Percentiles rank a stretch among this genome's conserved stretches.
Evolutionary conservation across 1,140 invertebrate genomes (phyloP).

Genomic region (Paramacrobiotus metropolitanus): DNA sequence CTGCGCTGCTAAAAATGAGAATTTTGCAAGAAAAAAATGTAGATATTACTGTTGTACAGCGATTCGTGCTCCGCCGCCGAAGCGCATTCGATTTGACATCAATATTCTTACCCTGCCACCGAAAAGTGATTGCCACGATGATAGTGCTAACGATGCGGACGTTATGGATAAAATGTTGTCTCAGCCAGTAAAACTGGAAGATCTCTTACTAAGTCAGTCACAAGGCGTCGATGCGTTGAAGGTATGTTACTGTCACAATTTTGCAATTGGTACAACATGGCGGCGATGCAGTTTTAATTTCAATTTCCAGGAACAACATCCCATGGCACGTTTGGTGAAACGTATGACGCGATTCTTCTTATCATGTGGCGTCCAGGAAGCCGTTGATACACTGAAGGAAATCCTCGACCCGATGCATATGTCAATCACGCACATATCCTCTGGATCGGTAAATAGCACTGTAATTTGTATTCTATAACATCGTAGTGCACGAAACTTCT

Average conservation of each 20-base stretch:
- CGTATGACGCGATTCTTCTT: conserved; percentile 81
- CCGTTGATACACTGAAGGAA: conserved; percentile 33
- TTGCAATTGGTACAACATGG: neutral
- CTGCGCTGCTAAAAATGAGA: neutral
- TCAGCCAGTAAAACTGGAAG: conserved; percentile 55
- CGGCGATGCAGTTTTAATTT: neutral
- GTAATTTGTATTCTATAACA: conserved; percentile 4
- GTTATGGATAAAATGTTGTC: conserved; percentile 41
- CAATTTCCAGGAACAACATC: conserved; percentile 25
- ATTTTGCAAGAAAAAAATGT: neutral
- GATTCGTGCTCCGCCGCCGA: neutral
- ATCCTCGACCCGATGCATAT: conserved; percentile 37
- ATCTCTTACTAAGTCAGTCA: conserved; percentile 44
- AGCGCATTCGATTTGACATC: neutral
- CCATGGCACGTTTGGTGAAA: conserved; percentile 39
- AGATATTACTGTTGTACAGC: neutral
- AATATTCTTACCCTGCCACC: conserved; percentile 5
- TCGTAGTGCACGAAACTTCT: too few relatives aligned
- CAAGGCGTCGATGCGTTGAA: neutral
- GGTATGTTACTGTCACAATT: neutral
- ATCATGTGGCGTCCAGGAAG: conserved; percentile 34
- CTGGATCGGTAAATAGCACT: conserved; percentile 17
- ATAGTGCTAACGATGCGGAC: neutral
- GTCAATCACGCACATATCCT: conserved; percentile 20
- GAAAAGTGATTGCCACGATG: conserved; percentile 4